These are phyloP conservation scores for Tapera naevia DNA, from an alignment of 2,797 vertebrate genomes.

Conservation along the genomic window DNA sequence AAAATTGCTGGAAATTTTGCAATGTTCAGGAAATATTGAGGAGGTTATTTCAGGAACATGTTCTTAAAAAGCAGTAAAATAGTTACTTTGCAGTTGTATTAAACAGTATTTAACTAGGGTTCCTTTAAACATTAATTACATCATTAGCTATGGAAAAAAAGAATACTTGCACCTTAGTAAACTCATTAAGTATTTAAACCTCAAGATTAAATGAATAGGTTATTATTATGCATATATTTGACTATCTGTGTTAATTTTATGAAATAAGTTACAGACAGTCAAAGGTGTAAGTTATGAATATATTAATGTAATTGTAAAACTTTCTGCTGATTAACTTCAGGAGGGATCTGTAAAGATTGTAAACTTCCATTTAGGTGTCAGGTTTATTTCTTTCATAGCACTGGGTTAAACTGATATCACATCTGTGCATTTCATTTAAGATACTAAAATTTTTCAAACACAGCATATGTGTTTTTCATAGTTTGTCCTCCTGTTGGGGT, in stretches of 20 bases:
- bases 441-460: background rate
- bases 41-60: background rate
- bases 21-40: background rate
- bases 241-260: background rate
- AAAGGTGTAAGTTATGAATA: background rate
- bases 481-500: background rate
- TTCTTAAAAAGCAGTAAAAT: background rate
- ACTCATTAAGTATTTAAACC: background rate
- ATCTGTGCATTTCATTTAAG: background rate
- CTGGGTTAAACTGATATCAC: background rate
- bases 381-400: background rate
- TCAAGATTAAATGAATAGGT: background rate
- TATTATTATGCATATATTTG: background rate
- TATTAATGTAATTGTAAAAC: background rate
- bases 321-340: background rate
- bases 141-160: background rate
- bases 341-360: background rate
- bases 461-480: background rate
- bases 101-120: background rate
- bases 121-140: background rate
- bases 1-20: background rate
- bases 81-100: background rate
- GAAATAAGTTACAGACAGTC: background rate
- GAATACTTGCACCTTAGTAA: too few species aligned
- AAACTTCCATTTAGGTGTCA: background rate